Conservation (phyloP, 2,113 vertebrate species). For the Corythoichthys haematopterus region DNA sequence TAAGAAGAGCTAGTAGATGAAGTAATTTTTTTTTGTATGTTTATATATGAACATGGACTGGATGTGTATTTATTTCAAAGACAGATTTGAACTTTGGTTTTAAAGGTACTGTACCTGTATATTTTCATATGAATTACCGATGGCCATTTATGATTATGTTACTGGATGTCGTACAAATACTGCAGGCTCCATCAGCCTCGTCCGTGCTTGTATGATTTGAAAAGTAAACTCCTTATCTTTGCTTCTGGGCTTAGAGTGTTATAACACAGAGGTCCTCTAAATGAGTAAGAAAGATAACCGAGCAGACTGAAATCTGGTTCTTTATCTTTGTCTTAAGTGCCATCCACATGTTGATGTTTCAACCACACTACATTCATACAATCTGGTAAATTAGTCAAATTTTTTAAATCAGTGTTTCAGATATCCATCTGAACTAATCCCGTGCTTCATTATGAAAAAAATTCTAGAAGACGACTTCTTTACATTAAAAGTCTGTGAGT, state of each 20-base stretch:
- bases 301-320: slow-evolving; percentile 2
- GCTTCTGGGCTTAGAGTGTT: slow-evolving; percentile 12
- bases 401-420: neutral
- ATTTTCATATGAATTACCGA: neutral
- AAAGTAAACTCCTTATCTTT: slow-evolving; percentile 22
- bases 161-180: neutral
- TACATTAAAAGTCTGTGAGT: no score
- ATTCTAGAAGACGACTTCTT: neutral
- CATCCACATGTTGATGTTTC: neutral
- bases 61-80: slow-evolving; percentile 1
- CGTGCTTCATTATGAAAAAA: neutral
- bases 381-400: neutral
- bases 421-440: neutral
- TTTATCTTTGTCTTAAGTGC: neutral
- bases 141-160: neutral
- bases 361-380: neutral
- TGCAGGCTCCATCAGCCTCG: neutral
- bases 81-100: slow-evolving; percentile 8
- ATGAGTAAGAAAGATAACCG: slow-evolving; percentile 10
- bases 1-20: slow-evolving; percentile 11
- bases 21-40: slow-evolving; percentile 9
- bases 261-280: slow-evolving; percentile 16
- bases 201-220: slow-evolving; percentile 11
- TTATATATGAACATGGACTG: slow-evolving; percentile 37
- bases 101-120: neutral